These are phyloP conservation scores for Lithophane socia DNA, from an alignment of 2,888 invertebrate species.

Conservation along the genomic window DNA sequence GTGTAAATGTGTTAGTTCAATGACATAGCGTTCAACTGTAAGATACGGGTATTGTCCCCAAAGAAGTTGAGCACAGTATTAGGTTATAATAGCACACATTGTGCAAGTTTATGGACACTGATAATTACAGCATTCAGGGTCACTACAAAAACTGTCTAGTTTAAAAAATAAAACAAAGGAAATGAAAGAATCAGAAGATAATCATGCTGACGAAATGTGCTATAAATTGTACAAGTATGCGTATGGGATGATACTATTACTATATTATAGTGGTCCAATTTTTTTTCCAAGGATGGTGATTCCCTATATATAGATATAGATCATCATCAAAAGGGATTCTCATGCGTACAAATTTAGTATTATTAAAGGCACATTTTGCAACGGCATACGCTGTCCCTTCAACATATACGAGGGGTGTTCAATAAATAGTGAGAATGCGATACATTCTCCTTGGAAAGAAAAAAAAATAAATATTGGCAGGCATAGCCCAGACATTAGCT, in stretches of 20 bases:
- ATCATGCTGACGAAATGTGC: background rate
- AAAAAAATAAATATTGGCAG: too few relatives aligned
- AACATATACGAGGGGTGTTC: too few relatives aligned
- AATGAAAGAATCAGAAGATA: background rate
- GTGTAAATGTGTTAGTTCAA: slow-evolving; percentile 26
- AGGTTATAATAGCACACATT: background rate
- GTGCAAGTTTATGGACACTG: background rate
- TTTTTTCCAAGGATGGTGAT: background rate
- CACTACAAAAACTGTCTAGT: background rate
- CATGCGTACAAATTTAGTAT: background rate
- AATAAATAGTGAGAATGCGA: too few relatives aligned
- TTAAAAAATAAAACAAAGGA: background rate
- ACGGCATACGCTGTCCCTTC: background rate
- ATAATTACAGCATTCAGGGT: background rate
- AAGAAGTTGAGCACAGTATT: background rate
- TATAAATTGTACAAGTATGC: background rate
- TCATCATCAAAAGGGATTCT: background rate
- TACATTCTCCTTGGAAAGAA: too few relatives aligned
- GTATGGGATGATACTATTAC: background rate
- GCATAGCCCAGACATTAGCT: too few relatives aligned
- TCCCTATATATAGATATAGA: background rate
- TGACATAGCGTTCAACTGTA: slow-evolving; percentile 22
- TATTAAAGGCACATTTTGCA: background rate
- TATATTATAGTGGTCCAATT: background rate
- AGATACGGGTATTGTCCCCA: background rate